Evolutionary conservation across 2,888 invertebrate genomes (phyloP).

Genomic region (Tiliacea citrago): DNA sequence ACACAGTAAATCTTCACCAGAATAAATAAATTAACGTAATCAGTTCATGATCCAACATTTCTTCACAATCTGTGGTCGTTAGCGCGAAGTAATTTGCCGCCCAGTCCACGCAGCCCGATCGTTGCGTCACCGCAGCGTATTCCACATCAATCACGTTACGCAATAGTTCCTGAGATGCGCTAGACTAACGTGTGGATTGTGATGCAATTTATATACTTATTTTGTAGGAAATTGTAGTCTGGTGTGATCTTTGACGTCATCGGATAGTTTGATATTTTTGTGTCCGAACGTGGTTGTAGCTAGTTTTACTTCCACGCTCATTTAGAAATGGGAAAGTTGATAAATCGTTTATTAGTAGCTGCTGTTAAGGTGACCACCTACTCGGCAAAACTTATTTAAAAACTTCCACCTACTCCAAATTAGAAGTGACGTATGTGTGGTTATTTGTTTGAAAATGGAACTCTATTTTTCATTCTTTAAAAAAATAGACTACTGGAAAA

Average conservation of each 20-base stretch:
- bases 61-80: constrained; percentile 33
- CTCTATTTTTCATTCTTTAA: background rate
- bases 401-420: background rate
- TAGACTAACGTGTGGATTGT: constrained; percentile 20
- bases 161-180: constrained; percentile 54
- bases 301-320: background rate
- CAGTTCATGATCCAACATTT: constrained; percentile 57
- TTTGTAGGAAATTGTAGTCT: constrained; percentile 32
- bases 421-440: background rate
- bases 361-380: background rate
- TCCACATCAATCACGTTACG: constrained; percentile 56
- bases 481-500: background rate
- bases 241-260: constrained; percentile 7
- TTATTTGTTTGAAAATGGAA: background rate
- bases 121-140: constrained; percentile 44
- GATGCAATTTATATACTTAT: constrained; percentile 47
- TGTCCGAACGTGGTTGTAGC: background rate
- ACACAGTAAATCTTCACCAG: constrained; percentile 30
- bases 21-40: constrained; percentile 55
- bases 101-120: constrained; percentile 18
- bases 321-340: background rate
- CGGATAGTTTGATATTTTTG: background rate
- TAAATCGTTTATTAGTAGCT: background rate
- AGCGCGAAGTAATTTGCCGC: constrained; percentile 33
- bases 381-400: background rate